phyloP scores from a whole-genome alignment of 2,888 invertebrate species.

The Trissolcus brochymenae region DNA sequence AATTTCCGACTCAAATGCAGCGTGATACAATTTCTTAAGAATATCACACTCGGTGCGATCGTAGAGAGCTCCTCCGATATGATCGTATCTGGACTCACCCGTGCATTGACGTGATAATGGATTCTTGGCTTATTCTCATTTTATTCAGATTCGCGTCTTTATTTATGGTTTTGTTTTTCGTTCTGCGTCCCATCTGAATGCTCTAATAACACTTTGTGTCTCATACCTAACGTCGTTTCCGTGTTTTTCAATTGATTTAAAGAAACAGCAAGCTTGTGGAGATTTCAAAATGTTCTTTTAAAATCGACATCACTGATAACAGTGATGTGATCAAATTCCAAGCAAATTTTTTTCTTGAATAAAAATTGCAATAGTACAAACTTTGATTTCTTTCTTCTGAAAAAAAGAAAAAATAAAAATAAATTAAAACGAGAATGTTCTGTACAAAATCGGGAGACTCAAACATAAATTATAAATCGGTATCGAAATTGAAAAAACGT shows the following conservation, averaged over 20 bases:
- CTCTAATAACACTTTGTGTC: not conserved
- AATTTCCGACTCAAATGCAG: slow-evolving; percentile 76
- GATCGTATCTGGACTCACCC: slow-evolving; percentile 34
- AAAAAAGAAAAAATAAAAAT: too few relatives aligned
- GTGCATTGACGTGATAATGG: slow-evolving; percentile 44
- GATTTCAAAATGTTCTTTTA: too few relatives aligned
- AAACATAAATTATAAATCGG: slow-evolving; percentile 75
- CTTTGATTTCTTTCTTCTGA: too few relatives aligned
- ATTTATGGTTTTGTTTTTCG: slow-evolving; percentile 2
- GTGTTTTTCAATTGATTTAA: not conserved
- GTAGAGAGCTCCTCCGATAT: slow-evolving; percentile 46
- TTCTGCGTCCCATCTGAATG: not conserved
- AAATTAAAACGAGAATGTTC: too few relatives aligned
- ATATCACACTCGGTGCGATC: slow-evolving; percentile 74
- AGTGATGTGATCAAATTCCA: too few relatives aligned
- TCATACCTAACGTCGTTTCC: not conserved
- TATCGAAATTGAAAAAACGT: slow-evolving; percentile 74
- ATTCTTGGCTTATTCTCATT: slow-evolving; percentile 46
- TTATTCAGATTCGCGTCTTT: slow-evolving; percentile 25
- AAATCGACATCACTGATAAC: too few relatives aligned
- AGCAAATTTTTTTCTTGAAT: too few relatives aligned
- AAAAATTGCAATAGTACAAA: too few relatives aligned
- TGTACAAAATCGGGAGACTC: too few relatives aligned
- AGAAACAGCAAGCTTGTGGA: too few relatives aligned
- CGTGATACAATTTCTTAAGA: slow-evolving; percentile 72